These are phyloP conservation scores for Cybosia mesomella DNA, from an alignment of 2,888 invertebrate species.

Conservation along the genomic window DNA sequence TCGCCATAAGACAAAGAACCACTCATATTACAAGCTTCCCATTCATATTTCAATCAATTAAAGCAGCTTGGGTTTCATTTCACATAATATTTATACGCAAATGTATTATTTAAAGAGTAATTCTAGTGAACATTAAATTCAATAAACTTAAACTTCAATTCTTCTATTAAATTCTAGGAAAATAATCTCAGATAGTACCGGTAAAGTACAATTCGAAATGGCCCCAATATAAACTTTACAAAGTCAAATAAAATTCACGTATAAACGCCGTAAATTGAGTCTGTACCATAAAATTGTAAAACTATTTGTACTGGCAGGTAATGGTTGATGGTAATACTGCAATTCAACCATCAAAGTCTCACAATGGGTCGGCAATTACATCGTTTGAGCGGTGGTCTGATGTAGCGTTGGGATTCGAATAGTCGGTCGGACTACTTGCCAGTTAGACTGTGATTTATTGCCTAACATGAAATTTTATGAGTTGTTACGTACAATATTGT, in stretches of 20 bases:
- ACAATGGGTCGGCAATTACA: constrained; percentile 74
- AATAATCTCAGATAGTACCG: constrained; percentile 18
- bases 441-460: constrained; percentile 1
- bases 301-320: constrained; percentile 49
- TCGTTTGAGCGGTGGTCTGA: constrained; percentile 59
- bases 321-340: constrained; percentile 63
- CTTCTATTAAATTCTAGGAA: no score
- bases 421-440: constrained; percentile 15
- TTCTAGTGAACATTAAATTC: background rate
- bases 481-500: background rate
- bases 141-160: background rate
- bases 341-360: constrained; percentile 62
- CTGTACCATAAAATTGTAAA: constrained; percentile 43
- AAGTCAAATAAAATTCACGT: constrained; percentile 52
- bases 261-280: constrained; percentile 48
- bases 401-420: constrained; percentile 50
- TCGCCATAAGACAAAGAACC: no score
- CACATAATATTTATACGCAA: background rate
- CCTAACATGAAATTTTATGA: background rate
- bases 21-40: no score
- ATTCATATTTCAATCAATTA: no score
- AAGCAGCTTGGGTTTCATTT: background rate
- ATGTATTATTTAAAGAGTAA: background rate
- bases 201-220: constrained; percentile 34
- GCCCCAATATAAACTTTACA: constrained; percentile 49